Base-by-base conservation (phyloP, 2,113 vertebrate genomes). In the Pao palembangensis region DNA sequence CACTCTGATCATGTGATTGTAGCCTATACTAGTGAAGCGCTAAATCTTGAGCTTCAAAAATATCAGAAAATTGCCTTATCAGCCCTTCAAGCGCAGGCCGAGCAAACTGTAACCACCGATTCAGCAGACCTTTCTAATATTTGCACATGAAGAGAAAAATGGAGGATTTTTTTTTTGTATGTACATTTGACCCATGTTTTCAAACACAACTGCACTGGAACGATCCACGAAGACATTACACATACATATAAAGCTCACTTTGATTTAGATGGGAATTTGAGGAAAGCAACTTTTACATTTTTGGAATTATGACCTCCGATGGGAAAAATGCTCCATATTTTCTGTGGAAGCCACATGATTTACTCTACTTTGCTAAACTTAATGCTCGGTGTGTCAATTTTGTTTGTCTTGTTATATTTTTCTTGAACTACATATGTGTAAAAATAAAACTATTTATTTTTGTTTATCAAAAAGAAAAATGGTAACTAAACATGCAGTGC, bases 401-500 rank as follows among this genome's bases (percentile, higher is more conserved):
- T 8, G 67, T 69, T 83, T 80, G 72, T 81, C 61, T 19, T 10
- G 17, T 72, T 71, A 53, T 61, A 73, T 85, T 81, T 82, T 82
- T 84, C 49, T 76, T 78, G 56, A 83, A 85, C 86, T 86, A 86
- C 72, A 56, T 83, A 82, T 86, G 74, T 87, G 77, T 73, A 59
- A 57, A 76, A 71, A 79, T 79, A 85, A 83, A 54, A 69, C 82
- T 91, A 91, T 91, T 91, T 92, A 90, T 92, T 90, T 91, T 89
- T 88, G 80, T 90, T 90, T 89, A 88, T 85, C 73, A 79, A 72
- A 61, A 78, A 58, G 59, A 28, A 41, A 68, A 69, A 58, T 69
- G 61, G 57, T 76, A 62, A 88, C 89, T 91, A 90, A 90, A 90
- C 86, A 88, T 91, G 91, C 91, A 91, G 91, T 87, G 90, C 89